A percentile compares a stretch with the other conserved stretches of the same genome.
Evolutionary conservation across 1,140 invertebrate species (phyloP).

Genomic region (Phymorhynchus buccinoides): DNA sequence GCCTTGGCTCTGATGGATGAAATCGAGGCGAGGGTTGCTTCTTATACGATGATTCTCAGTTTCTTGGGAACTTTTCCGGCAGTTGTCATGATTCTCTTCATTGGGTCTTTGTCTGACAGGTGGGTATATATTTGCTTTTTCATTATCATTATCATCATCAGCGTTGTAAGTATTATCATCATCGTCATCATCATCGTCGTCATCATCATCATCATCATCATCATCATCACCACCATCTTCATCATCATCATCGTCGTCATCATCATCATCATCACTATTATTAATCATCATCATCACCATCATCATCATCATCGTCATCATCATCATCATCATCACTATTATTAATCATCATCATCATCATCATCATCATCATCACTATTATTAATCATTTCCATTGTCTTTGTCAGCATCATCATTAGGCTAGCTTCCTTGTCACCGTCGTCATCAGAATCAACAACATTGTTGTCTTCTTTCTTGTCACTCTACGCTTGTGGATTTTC

Average conservation of each 20-base stretch:
- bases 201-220: neutral
- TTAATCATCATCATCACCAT: conserved; percentile 11
- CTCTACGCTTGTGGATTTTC: too few relatives aligned
- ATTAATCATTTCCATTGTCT: neutral
- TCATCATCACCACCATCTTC: neutral
- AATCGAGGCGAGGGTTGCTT: neutral
- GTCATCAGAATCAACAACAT: neutral
- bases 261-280: conserved; percentile 16
- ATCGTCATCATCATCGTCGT: neutral
- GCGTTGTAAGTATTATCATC: neutral
- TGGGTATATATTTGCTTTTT: neutral
- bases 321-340: neutral
- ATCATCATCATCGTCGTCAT: conserved; percentile 1
- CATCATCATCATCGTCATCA: conserved; percentile 10
- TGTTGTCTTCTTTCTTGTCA: neutral
- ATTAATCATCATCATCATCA: neutral
- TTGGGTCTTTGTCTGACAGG: neutral
- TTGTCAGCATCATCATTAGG: neutral
- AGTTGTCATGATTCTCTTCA: neutral
- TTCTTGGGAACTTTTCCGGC: neutral
- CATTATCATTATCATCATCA: neutral
- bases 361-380: neutral
- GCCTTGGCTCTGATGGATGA: neutral
- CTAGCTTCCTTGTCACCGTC: neutral
- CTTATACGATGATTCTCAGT: neutral